Percentiles rank a stretch among this genome's conserved stretches.
Evolutionary conservation across 2,113 vertebrate species (phyloP).

Genomic region (Chlamydotis undulata): DNA sequence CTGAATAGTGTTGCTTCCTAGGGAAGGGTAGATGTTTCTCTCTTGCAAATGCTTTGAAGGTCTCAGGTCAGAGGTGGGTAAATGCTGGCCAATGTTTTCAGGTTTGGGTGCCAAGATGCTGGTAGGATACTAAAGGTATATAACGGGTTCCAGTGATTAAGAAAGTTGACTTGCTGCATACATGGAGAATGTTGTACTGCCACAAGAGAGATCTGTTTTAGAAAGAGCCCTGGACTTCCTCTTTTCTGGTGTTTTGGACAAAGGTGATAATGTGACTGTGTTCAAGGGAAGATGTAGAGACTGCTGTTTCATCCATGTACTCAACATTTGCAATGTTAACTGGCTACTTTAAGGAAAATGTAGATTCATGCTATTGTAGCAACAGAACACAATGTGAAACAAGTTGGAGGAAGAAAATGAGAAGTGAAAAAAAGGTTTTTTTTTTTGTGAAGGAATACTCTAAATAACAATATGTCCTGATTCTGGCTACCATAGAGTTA

Average conservation of each 20-base stretch:
- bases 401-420: neutral
- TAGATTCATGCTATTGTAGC: neutral
- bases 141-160: neutral
- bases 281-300: neutral
- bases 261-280: neutral
- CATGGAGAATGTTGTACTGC: neutral
- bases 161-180: neutral
- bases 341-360: neutral
- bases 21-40: neutral
- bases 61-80: neutral
- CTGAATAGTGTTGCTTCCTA: neutral
- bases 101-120: neutral
- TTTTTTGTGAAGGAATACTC: neutral
- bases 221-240: neutral
- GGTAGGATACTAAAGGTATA: neutral
- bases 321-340: neutral
- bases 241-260: neutral
- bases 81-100: neutral
- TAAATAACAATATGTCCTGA: neutral
- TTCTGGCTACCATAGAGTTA: too few species aligned
- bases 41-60: neutral
- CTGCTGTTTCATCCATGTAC: neutral
- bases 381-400: neutral
- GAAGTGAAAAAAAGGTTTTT: neutral
- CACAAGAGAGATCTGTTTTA: neutral